Evolutionary conservation across 2,888 invertebrate species (phyloP), one percentile per base, ranked within the genome.

Genomic region (Andrena minutula): DNA sequence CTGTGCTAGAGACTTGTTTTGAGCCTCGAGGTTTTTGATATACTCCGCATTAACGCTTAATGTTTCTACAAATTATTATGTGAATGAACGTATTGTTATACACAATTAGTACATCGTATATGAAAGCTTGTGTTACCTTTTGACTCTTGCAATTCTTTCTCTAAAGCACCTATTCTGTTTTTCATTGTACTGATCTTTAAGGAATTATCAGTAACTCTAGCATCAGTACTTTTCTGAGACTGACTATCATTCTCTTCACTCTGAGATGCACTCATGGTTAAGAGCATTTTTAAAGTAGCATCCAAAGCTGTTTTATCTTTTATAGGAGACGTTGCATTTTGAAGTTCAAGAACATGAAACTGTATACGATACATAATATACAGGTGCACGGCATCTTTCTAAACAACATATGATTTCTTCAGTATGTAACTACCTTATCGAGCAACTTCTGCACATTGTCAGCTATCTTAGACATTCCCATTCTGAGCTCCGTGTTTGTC

Each of bases 401-500:
- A 81, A 79, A 71, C 20, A 35, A 70, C 58, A 49, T 23, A 65
- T 65, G 30, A 85, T 51, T 30, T 81, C 47, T 68, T 73, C 41
- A 53, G 41, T 53, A 56, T 80, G 20, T 74, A 78, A 64, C 23
- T 90, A 92, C 92, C 89, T 95, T 96, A 85, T 95, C 95, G 51
- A 96, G 89, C 30, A 96, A 93, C 84, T 94, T 94, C 88, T 96
- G 96, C 51, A 97, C 94, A 93, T 96, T 96, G 76, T 95, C 95
- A 28, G 95, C 94, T 84, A 96, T 94, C 90, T 96, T 95, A n/a
- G 95, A 94, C 81, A 96, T 93, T 84, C 95, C 95, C 93, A 96
- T 95, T 83, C 96, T 94, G n/a, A 96, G 92, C 92, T 97, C 96
- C 8, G 96, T 94, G 89, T 96, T 96, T 79, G 96, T 96, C 23